Evolutionary conservation across 2,113 vertebrate species (phyloP).

Genomic region (Prochilodus magdalenae): DNA sequence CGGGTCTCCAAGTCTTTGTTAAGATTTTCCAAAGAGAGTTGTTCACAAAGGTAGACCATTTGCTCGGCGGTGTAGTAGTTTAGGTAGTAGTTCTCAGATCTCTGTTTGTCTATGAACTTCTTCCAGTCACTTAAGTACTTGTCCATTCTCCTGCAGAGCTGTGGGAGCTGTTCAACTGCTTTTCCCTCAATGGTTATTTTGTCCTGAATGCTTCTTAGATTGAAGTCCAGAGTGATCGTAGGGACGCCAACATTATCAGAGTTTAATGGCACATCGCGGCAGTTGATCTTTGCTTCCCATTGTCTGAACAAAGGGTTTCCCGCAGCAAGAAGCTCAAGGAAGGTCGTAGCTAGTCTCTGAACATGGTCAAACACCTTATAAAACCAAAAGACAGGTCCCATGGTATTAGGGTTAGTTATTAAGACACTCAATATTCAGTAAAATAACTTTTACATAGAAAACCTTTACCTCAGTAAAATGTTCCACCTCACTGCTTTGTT

Average conservation of each 20-base stretch:
- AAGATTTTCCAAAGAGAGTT: constrained; percentile 69
- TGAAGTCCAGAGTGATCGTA: constrained; percentile 79
- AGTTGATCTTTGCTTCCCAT: constrained; percentile 82
- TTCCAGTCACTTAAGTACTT: constrained; percentile 81
- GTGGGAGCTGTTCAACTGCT: constrained; percentile 75
- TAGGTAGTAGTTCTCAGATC: constrained; percentile 81
- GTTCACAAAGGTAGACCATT: constrained; percentile 83
- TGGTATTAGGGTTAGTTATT: background rate
- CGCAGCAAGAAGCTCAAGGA: constrained; percentile 84
- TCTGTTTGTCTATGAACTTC: constrained; percentile 78
- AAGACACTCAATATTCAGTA: background rate
- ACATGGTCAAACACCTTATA: constrained; percentile 84
- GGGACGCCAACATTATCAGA: background rate
- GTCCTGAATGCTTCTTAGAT: constrained; percentile 55
- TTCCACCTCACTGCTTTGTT: constrained; percentile 87
- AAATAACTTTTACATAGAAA: background rate
- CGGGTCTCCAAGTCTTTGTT: constrained; percentile 62
- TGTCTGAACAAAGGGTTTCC: constrained; percentile 88
- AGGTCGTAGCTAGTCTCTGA: constrained; percentile 85
- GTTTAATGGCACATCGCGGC: constrained; percentile 58
- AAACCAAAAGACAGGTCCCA: constrained; percentile 33
- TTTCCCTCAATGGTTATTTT: constrained; percentile 71
- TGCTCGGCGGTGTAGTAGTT: constrained; percentile 92
- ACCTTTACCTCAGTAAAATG: constrained; percentile 85
- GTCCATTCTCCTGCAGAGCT: constrained; percentile 87